Evolutionary conservation across 2,113 vertebrate genomes (phyloP).

Genomic region (Cyprinus carpio): DNA sequence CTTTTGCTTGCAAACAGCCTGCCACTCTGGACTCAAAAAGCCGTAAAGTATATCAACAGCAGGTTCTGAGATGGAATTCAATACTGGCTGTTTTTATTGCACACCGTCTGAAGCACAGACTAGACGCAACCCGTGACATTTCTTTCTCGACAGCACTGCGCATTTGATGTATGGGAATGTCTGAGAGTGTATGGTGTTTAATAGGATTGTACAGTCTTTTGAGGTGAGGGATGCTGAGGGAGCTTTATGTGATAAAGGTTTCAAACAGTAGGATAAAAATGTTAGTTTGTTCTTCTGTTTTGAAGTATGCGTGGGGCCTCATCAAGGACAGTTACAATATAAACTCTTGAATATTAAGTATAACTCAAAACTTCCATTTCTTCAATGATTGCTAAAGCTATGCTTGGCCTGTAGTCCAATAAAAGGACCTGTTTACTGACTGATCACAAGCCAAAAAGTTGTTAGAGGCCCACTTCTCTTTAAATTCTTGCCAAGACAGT

Average conservation of each 20-base stretch:
- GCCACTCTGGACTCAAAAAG: background rate
- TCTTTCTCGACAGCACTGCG: slow-evolving; percentile 41
- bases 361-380: background rate
- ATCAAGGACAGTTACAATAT: background rate
- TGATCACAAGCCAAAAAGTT: slow-evolving; percentile 6
- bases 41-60: slow-evolving; percentile 55
- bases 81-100: background rate
- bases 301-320: slow-evolving; percentile 9
- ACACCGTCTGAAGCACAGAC: background rate
- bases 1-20: slow-evolving; percentile 42
- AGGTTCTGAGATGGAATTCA: slow-evolving; percentile 14
- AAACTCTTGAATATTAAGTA: slow-evolving; percentile 33
- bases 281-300: background rate
- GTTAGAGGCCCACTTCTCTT: background rate
- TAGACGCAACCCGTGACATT: slow-evolving; percentile 47
- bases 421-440: slow-evolving; percentile 20
- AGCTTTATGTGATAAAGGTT: slow-evolving; percentile 2
- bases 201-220: slow-evolving; percentile 27
- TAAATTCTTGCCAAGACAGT: background rate
- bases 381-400: background rate
- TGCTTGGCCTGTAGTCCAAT: background rate
- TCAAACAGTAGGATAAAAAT: background rate
- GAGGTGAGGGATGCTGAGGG: background rate
- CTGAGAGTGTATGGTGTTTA: slow-evolving; percentile 25
- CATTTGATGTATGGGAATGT: slow-evolving; percentile 57